Evolutionary conservation across 2,797 vertebrate species (phyloP).

Genomic region (Anabas testudineus): DNA sequence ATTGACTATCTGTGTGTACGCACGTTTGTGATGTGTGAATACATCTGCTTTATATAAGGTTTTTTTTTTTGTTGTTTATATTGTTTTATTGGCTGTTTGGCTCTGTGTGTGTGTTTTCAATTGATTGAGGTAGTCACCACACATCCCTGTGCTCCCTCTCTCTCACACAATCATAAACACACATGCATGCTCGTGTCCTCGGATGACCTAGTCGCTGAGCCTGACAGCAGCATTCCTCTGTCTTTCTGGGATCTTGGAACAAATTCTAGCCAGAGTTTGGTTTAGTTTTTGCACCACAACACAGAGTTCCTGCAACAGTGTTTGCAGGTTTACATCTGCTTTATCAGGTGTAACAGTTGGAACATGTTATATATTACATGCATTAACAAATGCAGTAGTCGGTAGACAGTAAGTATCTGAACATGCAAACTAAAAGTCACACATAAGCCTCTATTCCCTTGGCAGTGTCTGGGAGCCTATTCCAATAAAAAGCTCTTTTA

Average conservation of each 20-base stretch:
- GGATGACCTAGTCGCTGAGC: constrained; percentile 46
- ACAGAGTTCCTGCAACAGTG: constrained; percentile 34
- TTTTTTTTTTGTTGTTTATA: constrained; percentile 49
- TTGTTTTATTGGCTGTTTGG: constrained; percentile 63
- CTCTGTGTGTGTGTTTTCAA: constrained; percentile 57
- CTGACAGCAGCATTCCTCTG: constrained; percentile 55
- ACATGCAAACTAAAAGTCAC: constrained; percentile 40
- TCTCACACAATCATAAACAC: constrained; percentile 49
- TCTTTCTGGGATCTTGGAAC: constrained; percentile 57
- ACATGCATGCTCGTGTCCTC: constrained; percentile 58
- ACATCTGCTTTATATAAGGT: constrained; percentile 50
- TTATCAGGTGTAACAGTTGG: constrained; percentile 13
- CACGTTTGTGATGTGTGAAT: constrained; percentile 46
- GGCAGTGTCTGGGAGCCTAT: constrained; percentile 42
- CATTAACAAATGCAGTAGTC: constrained; percentile 13
- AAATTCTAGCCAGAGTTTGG: constrained; percentile 44
- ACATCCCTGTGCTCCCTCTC: constrained; percentile 33
- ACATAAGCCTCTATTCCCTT: constrained; percentile 48
- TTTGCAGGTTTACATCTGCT: constrained; percentile 12
- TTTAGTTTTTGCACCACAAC: constrained; percentile 56
- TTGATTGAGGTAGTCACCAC: constrained; percentile 64
- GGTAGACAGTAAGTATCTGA: constrained; percentile 19
- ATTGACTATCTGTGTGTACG: constrained; percentile 20
- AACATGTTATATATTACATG: background rate
- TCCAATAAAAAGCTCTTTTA: constrained; percentile 62